These are phyloP conservation scores for Sylvia borin DNA, from an alignment of 2,797 vertebrate genomes.

Conservation along the genomic window DNA sequence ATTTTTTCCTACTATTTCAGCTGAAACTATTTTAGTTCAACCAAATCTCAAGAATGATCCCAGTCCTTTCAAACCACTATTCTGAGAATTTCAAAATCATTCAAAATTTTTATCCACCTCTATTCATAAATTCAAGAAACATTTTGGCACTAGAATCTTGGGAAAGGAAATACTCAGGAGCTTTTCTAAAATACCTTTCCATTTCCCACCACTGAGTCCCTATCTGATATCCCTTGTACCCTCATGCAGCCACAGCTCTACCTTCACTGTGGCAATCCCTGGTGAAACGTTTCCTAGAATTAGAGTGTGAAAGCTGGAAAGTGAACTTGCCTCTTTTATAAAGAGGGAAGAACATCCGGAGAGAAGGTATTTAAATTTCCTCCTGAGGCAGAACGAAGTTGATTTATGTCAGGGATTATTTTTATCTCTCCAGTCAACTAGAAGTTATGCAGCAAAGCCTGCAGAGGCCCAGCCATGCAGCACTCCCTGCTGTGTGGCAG, in stretches of 20 bases:
- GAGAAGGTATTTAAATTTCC: slow-evolving; percentile 43
- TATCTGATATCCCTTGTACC: not conserved
- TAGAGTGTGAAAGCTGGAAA: not conserved
- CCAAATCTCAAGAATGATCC: not conserved
- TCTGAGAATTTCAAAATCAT: not conserved
- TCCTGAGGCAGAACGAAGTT: slow-evolving; percentile 45
- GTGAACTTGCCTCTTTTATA: not conserved
- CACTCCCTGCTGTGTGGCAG: not conserved
- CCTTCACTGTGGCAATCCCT: not conserved
- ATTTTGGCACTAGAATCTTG: not conserved
- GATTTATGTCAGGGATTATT: slow-evolving; percentile 73
- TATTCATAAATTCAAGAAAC: not conserved
- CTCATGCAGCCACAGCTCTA: not conserved
- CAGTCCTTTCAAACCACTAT: not conserved
- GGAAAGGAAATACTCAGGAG: not conserved
- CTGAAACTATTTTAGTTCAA: not conserved
- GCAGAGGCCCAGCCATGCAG: slow-evolving; percentile 9
- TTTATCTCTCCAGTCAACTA: slow-evolving; percentile 69
- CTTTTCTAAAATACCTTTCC: not conserved
- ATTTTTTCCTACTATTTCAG: not conserved
- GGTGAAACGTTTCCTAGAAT: not conserved
- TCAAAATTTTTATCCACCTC: not conserved
- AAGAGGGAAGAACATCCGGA: slow-evolving; percentile 16
- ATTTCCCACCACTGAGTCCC: not conserved
- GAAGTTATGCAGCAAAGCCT: slow-evolving; percentile 51